Percentiles rank a stretch among this genome's conserved stretches.
These are phyloP conservation scores for Martes flavigula DNA, from an alignment of 2,797 vertebrate genomes.

Conservation along the genomic window DNA sequence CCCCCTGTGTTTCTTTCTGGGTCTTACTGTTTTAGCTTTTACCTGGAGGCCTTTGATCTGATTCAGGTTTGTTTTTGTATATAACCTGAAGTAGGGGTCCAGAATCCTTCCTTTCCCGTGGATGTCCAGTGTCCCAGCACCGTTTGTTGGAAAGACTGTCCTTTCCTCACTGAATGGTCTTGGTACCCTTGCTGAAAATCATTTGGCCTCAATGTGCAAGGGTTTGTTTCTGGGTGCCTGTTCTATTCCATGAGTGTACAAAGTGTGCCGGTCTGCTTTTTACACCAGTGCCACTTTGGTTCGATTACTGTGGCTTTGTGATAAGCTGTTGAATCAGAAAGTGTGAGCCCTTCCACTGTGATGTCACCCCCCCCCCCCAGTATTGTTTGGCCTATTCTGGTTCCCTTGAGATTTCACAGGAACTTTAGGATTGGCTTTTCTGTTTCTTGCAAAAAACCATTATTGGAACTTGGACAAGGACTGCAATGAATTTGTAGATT, in stretches of 20 bases:
- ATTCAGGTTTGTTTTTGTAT: neutral
- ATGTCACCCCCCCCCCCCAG: neutral
- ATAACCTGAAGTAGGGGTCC: neutral
- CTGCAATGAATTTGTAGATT: neutral
- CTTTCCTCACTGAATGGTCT: neutral
- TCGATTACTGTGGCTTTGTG: neutral
- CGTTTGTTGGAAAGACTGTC: neutral
- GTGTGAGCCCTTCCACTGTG: neutral
- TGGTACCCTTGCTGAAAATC: neutral
- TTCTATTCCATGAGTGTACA: neutral
- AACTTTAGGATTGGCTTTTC: neutral
- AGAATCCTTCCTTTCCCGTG: neutral
- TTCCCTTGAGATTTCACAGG: neutral
- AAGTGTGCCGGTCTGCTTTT: neutral
- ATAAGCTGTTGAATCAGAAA: neutral
- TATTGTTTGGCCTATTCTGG: neutral
- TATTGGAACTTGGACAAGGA: neutral
- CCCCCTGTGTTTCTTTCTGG: neutral
- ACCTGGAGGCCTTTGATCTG: neutral
- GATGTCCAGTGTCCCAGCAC: neutral
- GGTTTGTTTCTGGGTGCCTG: neutral
- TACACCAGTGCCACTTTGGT: neutral
- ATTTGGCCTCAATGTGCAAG: accelerated
- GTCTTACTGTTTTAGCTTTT: neutral
- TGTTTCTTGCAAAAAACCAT: neutral